Percentiles rank a stretch among this genome's conserved stretches.
These are phyloP conservation scores for Nycticorax nycticorax DNA, from an alignment of 2,113 vertebrate genomes.

Conservation along the genomic window DNA sequence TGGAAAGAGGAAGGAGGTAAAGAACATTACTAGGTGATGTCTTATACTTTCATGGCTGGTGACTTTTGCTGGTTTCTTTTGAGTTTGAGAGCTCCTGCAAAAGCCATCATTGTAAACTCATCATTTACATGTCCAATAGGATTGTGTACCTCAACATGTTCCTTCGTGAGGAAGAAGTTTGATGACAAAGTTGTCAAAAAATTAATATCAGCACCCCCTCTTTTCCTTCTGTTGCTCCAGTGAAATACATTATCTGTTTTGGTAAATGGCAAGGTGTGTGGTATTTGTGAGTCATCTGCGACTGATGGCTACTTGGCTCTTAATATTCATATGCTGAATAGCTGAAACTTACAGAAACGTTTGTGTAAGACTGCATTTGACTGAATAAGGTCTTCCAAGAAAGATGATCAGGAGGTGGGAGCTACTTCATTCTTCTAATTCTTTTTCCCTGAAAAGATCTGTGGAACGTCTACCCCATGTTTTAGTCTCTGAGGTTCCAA, in stretches of 20 bases:
- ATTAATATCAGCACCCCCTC: not conserved
- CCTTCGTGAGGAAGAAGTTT: not conserved
- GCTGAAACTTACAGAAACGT: fast-evolving
- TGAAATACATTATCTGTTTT: not conserved
- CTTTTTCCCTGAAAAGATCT: not conserved
- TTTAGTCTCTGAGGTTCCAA: not conserved
- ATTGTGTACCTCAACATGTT: not conserved
- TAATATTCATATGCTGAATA: not conserved
- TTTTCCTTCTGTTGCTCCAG: not conserved
- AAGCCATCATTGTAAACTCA: not conserved
- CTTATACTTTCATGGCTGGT: not conserved
- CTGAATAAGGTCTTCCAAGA: not conserved
- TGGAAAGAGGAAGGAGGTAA: not conserved
- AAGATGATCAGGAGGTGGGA: not conserved
- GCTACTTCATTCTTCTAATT: not conserved
- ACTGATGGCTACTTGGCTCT: not conserved
- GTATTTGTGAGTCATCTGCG: not conserved
- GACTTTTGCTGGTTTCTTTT: not conserved
- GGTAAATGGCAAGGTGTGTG: not conserved
- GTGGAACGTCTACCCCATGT: not conserved
- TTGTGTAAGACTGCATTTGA: not conserved
- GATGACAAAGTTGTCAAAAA: not conserved
- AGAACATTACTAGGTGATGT: not conserved
- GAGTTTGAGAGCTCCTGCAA: not conserved
- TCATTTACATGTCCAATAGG: not conserved